Percentiles rank a stretch among this genome's conserved stretches.
Evolutionary conservation across 1,140 invertebrate species (phyloP).

Genomic region (Amphibalanus amphitrite): DNA sequence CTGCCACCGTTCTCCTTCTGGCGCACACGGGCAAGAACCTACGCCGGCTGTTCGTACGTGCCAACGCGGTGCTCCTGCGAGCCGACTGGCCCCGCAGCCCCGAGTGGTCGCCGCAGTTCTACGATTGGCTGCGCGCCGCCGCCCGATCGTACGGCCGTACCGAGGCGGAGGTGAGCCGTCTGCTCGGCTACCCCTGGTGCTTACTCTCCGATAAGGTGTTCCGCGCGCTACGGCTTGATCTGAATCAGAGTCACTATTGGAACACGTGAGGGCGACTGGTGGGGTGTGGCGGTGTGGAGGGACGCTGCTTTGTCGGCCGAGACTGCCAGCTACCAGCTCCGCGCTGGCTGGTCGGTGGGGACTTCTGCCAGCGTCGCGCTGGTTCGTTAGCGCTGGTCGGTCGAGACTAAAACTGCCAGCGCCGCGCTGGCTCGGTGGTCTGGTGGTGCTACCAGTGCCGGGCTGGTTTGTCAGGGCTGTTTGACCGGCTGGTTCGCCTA

Average conservation of each 20-base stretch:
- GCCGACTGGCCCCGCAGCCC: slow-evolving; percentile 47
- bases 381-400: too few species aligned
- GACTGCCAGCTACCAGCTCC: too few species aligned
- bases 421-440: too few species aligned
- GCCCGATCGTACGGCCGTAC: slow-evolving; percentile 43
- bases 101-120: slow-evolving; percentile 48
- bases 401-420: too few species aligned
- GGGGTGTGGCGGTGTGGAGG: too few species aligned
- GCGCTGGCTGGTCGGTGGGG: too few species aligned
- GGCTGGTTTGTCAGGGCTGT: too few species aligned
- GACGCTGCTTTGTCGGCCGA: too few species aligned
- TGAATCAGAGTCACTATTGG: slow-evolving; percentile 10
- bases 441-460: too few species aligned
- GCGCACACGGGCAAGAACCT: slow-evolving; percentile 44
- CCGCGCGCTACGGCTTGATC: slow-evolving; percentile 23
- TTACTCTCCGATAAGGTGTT: slow-evolving; percentile 55
- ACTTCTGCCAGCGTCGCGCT: too few species aligned
- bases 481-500: too few species aligned
- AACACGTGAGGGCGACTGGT: too few species aligned
- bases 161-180: slow-evolving; percentile 45
- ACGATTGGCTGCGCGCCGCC: slow-evolving; percentile 41
- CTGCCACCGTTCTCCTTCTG: slow-evolving; percentile 54
- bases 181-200: slow-evolving; percentile 48
- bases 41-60: slow-evolving; percentile 42
- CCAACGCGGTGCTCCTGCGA: slow-evolving; percentile 49